Evolutionary conservation across 2,888 invertebrate genomes (phyloP), one percentile per base, ranked within the genome.

Genomic region (Listrodromus nycthemerus): DNA sequence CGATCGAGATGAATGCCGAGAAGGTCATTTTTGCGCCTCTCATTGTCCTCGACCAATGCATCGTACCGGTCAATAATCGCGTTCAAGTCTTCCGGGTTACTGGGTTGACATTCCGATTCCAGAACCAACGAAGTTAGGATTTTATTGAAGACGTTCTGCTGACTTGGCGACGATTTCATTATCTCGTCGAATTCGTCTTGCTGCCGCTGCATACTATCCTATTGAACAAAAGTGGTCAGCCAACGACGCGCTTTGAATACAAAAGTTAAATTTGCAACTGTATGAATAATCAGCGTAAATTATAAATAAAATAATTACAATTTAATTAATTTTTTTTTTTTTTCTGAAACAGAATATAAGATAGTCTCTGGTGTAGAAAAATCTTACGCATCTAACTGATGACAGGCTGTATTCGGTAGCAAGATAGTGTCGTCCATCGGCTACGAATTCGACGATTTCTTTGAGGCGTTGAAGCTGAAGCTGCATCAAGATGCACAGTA

Each of bases 401-500:
- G 92, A 90, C 1, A 89, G 86, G 3, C 85, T 87, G 85, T 92
- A 92, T 81, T 92, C 92, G 4, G 89, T 90, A 10, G 87, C 86
- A 2, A 93, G 85, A 87, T 92, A 91, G 84, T 92, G 87, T n/a
- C 89, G 88, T 19, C 88, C 91, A 67, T 92, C 90, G 2, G 87
- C 83, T 6, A 91, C 87, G 80, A 93, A 91, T 73, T 91, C 89
- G n/a, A 86, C 73, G 19, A 93, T 87, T 86, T 91, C 88, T 58
- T 86, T 87, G 27, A 93, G 82, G 67, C 89, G 81, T 7, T 86
- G 87, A 80, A 86, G 88, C 81, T 93, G 92, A 33, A 90, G 87
- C 78, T 91, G 90, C 90, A 93, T 91, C 65, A 93, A 74, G 76
- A 92, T 89, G 58, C 89, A 90, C 3, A 93, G 80, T 69, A 93